phyloP scores from a whole-genome alignment of 2,797 vertebrate species.

The Capromys pilorides region DNA sequence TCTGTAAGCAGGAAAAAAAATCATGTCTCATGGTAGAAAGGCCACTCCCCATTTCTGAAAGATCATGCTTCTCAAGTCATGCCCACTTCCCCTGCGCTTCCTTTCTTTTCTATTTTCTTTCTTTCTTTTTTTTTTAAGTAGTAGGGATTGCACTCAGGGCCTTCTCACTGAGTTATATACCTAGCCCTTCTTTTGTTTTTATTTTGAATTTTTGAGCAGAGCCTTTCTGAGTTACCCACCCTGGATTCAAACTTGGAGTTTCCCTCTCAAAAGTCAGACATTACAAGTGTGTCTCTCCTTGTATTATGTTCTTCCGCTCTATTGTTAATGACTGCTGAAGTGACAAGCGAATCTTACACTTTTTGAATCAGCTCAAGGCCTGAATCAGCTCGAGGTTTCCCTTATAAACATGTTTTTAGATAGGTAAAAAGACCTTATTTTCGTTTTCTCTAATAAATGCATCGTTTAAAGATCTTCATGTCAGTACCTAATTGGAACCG shows the following conservation, averaged over 20 bases:
- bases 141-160: neutral
- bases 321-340: neutral
- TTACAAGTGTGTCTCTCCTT: neutral
- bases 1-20: neutral
- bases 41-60: neutral
- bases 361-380: neutral
- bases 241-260: neutral
- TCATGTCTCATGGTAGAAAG: neutral
- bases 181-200: neutral
- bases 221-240: neutral
- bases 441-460: conserved; percentile 43
- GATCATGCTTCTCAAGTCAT: neutral
- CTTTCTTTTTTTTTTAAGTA: neutral
- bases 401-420: conserved; percentile 41
- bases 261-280: neutral
- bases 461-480: conserved; percentile 32
- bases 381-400: neutral
- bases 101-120: neutral
- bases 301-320: neutral
- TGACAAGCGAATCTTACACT: neutral
- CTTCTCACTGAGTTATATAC: neutral
- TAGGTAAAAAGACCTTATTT: neutral
- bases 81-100: neutral
- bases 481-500: conserved; percentile 4
- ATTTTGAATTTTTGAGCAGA: neutral